Percentiles rank a stretch among this genome's conserved stretches.
phyloP scores from a whole-genome alignment of 2,113 vertebrate genomes.

The Elgaria multicarinata region DNA sequence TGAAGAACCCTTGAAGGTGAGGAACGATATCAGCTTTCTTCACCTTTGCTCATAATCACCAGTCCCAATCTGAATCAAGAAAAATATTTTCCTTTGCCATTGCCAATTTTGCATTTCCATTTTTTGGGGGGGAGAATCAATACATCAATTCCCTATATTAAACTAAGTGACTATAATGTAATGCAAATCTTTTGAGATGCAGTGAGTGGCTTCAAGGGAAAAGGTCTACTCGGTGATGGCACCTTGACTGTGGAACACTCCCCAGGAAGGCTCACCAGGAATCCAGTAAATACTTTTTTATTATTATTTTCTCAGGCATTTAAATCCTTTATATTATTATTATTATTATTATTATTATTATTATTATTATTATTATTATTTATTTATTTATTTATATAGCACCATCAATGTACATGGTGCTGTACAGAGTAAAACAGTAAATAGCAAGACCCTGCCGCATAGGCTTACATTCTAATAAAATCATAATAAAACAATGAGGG shows the following conservation, averaged over 20 bases:
- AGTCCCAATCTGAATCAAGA: background rate
- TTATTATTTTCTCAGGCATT: too few relatives aligned
- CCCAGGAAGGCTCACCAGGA: background rate
- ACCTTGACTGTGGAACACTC: background rate
- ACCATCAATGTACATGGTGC: too few relatives aligned
- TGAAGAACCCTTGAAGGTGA: background rate
- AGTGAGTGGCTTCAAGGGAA: background rate
- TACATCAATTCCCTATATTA: background rate
- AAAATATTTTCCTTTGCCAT: background rate
- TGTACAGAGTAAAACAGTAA: too few relatives aligned
- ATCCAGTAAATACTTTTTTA: background rate
- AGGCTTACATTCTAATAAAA: too few relatives aligned
- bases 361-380: too few relatives aligned
- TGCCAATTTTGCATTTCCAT: background rate
- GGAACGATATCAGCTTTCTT: background rate
- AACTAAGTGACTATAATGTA: background rate
- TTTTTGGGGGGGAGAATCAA: background rate
- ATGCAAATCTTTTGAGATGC: background rate
- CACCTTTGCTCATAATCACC: background rate
- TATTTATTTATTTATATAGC: too few relatives aligned
- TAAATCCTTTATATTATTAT: background rate
- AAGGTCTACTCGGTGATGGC: background rate
- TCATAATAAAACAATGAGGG: too few relatives aligned
- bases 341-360: too few relatives aligned
- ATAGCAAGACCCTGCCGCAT: too few relatives aligned